Conservation (phyloP, 2,113 vertebrate genomes). For the Plestiodon gilberti region DNA sequence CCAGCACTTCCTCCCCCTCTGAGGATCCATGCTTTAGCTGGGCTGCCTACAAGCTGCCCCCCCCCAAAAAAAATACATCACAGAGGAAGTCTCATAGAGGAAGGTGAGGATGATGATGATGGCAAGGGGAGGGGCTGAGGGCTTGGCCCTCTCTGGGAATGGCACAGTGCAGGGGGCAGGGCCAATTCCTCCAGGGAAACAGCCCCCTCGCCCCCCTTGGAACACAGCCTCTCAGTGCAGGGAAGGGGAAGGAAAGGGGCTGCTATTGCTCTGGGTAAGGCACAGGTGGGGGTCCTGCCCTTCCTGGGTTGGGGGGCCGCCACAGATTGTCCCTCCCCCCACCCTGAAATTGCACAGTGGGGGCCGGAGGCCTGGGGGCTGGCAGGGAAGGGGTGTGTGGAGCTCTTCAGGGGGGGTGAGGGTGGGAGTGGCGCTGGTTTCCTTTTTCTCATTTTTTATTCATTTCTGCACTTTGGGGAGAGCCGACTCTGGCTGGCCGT, state of each 20-base stretch:
- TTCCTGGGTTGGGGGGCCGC: constrained; percentile 5
- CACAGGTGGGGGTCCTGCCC: constrained; percentile 36
- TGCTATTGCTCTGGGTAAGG: constrained; percentile 42
- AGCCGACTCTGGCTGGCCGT: neutral
- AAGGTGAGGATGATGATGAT: neutral
- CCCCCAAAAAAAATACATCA: neutral
- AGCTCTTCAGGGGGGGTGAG: neutral
- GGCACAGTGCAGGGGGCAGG: neutral
- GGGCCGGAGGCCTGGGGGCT: neutral
- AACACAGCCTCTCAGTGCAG: neutral
- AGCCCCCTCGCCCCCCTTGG: neutral
- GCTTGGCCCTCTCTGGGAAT: neutral
- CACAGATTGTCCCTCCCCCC: neutral
- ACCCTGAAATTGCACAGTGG: constrained; percentile 32
- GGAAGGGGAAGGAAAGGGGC: neutral
- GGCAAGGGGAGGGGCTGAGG: neutral
- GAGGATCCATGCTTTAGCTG: neutral
- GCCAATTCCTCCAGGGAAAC: neutral
- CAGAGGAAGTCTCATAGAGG: too few species aligned
- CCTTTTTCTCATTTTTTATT: neutral
- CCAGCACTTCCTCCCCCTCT: neutral
- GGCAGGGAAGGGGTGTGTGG: neutral
- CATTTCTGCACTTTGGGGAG: neutral
- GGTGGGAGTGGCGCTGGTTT: neutral
- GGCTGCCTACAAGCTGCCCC: neutral